These are phyloP conservation scores for Rhinoptilus africanus DNA, from an alignment of 2,113 vertebrate species.

Conservation along the genomic window DNA sequence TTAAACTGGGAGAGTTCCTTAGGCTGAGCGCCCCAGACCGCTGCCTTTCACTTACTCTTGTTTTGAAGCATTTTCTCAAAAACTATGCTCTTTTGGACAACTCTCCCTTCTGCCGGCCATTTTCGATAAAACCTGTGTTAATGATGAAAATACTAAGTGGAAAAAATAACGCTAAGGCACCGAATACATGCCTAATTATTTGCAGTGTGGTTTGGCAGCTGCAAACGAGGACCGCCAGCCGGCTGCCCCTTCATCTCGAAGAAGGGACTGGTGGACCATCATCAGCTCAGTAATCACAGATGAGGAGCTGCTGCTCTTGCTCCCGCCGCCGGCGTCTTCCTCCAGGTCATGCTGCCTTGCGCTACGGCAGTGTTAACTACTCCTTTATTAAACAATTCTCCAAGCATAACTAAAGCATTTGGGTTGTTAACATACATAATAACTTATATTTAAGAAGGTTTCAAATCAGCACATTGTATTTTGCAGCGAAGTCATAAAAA, in stretches of 20 bases:
- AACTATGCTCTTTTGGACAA: not conserved
- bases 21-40: rapidly evolving
- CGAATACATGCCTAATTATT: not conserved
- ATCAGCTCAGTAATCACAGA: not conserved
- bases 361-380: not conserved
- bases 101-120: rapidly evolving
- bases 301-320: not conserved
- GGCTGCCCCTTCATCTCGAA: rapidly evolving
- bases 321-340: not conserved
- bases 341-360: not conserved
- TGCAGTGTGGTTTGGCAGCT: not conserved
- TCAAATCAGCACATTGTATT: slow-evolving; percentile 64
- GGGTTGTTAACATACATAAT: slow-evolving; percentile 34
- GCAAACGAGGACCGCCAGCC: not conserved
- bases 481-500: slow-evolving; percentile 62
- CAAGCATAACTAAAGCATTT: slow-evolving; percentile 37
- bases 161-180: not conserved
- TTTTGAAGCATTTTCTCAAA: not conserved
- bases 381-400: slow-evolving; percentile 9
- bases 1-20: not conserved
- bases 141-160: not conserved
- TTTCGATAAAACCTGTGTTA: not conserved
- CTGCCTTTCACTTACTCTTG: not conserved
- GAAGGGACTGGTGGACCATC: not conserved
- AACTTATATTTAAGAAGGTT: slow-evolving; percentile 55